A percentile compares a stretch with the other conserved stretches of the same genome.
phyloP scores from a whole-genome alignment of 2,797 vertebrate species.

The Chelmon rostratus region DNA sequence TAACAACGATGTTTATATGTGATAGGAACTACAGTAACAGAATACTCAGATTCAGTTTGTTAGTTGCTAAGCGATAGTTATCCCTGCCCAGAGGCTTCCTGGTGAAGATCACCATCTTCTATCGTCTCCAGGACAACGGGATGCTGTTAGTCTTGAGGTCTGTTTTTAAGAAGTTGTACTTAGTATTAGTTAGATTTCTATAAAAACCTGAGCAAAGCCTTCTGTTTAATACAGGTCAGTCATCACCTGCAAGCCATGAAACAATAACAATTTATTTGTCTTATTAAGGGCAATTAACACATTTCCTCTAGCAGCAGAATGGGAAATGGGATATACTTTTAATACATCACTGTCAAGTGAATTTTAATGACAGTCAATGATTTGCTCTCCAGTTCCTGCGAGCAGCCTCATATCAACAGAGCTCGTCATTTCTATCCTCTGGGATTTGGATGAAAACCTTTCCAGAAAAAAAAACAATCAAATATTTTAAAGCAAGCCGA shows the following conservation, averaged over 20 bases:
- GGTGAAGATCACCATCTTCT: no score
- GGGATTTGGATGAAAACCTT: slow-evolving; percentile 39
- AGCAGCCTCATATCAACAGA: slow-evolving; percentile 11
- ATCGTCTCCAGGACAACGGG: no score
- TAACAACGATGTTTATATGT: no score
- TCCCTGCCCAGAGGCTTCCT: no score
- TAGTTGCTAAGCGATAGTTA: no score
- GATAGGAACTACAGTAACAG: no score
- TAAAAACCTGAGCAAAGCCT: neutral
- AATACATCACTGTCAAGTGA: slow-evolving; percentile 7
- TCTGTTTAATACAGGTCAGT: neutral
- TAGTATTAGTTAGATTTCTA: no score
- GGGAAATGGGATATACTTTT: slow-evolving; percentile 5
- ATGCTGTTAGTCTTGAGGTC: no score
- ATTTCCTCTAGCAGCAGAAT: slow-evolving; percentile 11
- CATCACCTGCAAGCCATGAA: neutral
- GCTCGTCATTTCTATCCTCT: slow-evolving; percentile 6
- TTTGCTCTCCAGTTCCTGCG: slow-evolving; percentile 11
- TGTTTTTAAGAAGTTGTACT: no score
- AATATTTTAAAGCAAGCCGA: slow-evolving; percentile 31
- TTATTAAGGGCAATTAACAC: slow-evolving; percentile 19
- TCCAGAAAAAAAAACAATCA: slow-evolving; percentile 32
- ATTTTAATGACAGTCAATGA: slow-evolving; percentile 25
- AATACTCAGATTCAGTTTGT: no score
- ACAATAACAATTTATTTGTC: slow-evolving; percentile 6